Evolutionary conservation across 2,113 vertebrate species (phyloP).

Genomic region (Apteryx owenii): DNA sequence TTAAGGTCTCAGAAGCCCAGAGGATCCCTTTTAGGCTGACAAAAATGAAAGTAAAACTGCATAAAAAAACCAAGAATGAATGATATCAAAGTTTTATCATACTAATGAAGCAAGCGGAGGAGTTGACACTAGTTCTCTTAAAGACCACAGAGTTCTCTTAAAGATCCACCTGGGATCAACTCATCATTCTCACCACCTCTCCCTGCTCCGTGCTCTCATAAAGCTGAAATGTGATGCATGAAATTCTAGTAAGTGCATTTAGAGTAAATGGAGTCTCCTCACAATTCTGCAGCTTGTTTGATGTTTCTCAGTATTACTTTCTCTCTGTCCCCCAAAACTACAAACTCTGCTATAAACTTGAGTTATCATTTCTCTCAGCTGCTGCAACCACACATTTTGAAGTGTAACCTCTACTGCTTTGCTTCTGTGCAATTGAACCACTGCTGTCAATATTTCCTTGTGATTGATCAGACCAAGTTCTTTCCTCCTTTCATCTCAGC

Average conservation of each 20-base stretch:
- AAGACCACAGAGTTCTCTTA: neutral
- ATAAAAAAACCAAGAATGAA: rapidly evolving
- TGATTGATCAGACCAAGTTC: neutral
- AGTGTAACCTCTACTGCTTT: neutral
- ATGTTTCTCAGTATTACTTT: neutral
- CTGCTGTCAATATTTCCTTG: neutral
- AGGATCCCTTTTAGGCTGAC: neutral
- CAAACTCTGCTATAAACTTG: neutral
- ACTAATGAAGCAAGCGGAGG: neutral
- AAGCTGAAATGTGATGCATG: neutral
- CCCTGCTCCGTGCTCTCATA: neutral
- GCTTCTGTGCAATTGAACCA: neutral
- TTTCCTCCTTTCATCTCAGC: neutral
- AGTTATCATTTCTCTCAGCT: neutral
- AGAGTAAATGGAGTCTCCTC: neutral
- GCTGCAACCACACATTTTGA: neutral
- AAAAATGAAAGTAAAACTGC: neutral
- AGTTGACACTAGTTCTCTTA: neutral
- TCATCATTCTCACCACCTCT: neutral
- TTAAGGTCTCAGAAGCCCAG: neutral
- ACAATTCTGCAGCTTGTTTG: neutral
- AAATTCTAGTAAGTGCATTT: neutral
- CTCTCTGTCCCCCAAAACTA: neutral
- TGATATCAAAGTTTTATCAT: neutral
- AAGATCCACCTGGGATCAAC: neutral